These are phyloP conservation scores for Iguana delicatissima DNA, from an alignment of 2,797 vertebrate genomes.

Conservation along the genomic window DNA sequence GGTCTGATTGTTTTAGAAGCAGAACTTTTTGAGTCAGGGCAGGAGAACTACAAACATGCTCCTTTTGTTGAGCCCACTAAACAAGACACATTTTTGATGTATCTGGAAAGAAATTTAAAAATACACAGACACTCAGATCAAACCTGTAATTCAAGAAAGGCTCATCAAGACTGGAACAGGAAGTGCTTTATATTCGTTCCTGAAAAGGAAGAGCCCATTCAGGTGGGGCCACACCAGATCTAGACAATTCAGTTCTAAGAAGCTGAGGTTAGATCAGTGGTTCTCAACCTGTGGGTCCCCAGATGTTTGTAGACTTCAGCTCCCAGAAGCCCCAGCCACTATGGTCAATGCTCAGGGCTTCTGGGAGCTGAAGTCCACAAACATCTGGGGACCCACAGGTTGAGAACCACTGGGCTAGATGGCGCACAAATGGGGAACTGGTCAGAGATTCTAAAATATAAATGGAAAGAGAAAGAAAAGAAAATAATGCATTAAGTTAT, in stretches of 20 bases:
- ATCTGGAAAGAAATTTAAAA: background rate
- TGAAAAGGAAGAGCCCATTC: background rate
- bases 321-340: too few relatives aligned
- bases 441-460: background rate
- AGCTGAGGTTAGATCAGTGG: background rate
- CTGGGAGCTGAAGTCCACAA: too few relatives aligned
- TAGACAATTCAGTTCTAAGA: background rate
- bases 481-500: background rate
- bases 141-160: background rate
- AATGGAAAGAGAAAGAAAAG: too few relatives aligned
- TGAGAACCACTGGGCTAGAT: too few relatives aligned
- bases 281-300: too few relatives aligned
- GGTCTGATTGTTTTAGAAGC: too few relatives aligned
- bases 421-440: background rate
- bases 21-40: background rate
- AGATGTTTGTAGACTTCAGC: too few relatives aligned
- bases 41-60: too few relatives aligned
- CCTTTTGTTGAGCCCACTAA: too few relatives aligned
- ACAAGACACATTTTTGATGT: too few relatives aligned
- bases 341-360: too few relatives aligned
- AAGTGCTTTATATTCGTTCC: background rate
- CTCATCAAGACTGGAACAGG: background rate
- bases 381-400: too few relatives aligned
- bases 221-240: background rate
- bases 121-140: background rate